A percentile compares a stretch with the other conserved stretches of the same genome.
Evolutionary conservation across 2,888 invertebrate species (phyloP).

Genomic region (Ectemnius continuus): DNA sequence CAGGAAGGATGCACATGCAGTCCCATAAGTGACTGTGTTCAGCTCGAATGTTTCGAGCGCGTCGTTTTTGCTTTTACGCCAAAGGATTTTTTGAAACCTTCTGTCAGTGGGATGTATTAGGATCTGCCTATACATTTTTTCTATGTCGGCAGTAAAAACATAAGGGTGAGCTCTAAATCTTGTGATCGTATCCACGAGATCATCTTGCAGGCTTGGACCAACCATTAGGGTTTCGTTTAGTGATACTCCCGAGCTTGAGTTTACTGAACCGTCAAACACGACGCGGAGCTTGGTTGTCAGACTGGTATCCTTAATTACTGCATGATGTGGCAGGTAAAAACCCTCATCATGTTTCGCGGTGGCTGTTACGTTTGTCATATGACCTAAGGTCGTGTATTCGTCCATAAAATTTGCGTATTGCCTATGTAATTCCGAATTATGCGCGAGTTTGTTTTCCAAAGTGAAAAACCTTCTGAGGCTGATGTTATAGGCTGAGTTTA

Average conservation of each 20-base stretch:
- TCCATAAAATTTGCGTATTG: background rate
- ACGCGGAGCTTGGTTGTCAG: background rate
- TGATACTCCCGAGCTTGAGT: no score
- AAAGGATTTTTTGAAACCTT: background rate
- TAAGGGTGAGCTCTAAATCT: no score
- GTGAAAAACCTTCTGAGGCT: slow-evolving; percentile 5
- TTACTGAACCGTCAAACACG: no score
- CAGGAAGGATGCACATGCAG: slow-evolving; percentile 34
- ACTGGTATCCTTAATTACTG: background rate
- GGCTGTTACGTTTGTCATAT: slow-evolving; percentile 2
- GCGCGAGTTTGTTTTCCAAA: background rate
- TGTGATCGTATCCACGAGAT: no score
- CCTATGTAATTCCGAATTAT: background rate
- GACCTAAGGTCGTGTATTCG: background rate
- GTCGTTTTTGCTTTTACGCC: no score
- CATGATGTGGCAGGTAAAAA: slow-evolving; percentile 4
- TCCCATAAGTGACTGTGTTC: slow-evolving; percentile 32
- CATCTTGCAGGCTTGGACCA: no score
- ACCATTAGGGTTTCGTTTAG: no score
- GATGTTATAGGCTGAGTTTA: background rate
- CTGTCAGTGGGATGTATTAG: slow-evolving; percentile 1
- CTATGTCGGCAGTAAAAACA: background rate
- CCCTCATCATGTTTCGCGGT: background rate
- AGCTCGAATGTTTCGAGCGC: slow-evolving; percentile 17
- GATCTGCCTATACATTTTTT: slow-evolving; percentile 3